A percentile compares a stretch with the other conserved stretches of the same genome.
These are phyloP conservation scores for Drosophila takahashii DNA, from an alignment of 1,140 invertebrate genomes.

Conservation along the genomic window DNA sequence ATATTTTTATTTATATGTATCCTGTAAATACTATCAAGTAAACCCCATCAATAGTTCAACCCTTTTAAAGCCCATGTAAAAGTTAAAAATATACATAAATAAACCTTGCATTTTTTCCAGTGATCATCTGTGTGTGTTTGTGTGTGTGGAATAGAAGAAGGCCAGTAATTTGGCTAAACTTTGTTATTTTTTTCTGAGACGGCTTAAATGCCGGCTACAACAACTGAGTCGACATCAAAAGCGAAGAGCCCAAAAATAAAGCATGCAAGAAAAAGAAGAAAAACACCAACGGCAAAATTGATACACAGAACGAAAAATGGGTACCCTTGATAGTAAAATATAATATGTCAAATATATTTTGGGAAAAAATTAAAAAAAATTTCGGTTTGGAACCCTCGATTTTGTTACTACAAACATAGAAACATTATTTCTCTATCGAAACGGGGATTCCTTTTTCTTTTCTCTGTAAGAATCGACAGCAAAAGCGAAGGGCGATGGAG, in stretches of 20 bases:
- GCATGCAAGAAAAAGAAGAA: slow-evolving; percentile 5
- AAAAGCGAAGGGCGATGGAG: slow-evolving; percentile 43
- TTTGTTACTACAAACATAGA: neutral
- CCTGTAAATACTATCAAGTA: no score
- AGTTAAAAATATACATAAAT: no score
- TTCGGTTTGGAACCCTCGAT: neutral
- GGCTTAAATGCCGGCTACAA: slow-evolving; percentile 61
- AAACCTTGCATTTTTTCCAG: neutral
- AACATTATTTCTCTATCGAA: no score
- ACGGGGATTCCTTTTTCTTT: neutral
- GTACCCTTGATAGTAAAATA: neutral
- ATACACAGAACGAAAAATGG: neutral
- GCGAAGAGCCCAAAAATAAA: slow-evolving; percentile 33
- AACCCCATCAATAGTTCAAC: no score
- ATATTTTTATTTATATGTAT: no score
- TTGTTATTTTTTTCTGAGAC: slow-evolving; percentile 33
- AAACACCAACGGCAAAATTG: neutral
- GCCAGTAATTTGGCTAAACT: slow-evolving; percentile 62
- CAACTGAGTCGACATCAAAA: slow-evolving; percentile 28
- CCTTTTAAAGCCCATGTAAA: no score
- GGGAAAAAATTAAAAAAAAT: neutral
- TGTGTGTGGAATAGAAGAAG: slow-evolving; percentile 1
- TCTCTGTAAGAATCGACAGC: slow-evolving; percentile 11
- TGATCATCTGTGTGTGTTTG: neutral
- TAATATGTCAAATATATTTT: neutral